Conservation (phyloP, 2,797 vertebrate genomes). For the Acridotheres tristis region DNA sequence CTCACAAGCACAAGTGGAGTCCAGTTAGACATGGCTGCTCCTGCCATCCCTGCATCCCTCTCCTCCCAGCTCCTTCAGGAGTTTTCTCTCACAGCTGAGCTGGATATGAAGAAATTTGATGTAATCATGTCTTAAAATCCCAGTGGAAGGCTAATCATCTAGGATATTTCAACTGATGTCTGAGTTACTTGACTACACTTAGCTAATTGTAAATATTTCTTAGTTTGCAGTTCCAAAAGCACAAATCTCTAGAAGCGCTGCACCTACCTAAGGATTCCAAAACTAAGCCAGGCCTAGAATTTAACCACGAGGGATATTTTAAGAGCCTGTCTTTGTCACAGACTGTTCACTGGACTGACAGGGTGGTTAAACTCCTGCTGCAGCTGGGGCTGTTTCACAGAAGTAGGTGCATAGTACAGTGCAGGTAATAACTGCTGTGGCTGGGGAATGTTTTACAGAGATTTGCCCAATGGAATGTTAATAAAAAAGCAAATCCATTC, state of each 20-base stretch:
- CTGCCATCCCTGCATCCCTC: not conserved
- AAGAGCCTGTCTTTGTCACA: not conserved
- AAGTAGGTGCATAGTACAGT: not conserved
- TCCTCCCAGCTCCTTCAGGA: not conserved
- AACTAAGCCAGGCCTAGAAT: not conserved
- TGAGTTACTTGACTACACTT: not conserved
- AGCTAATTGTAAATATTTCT: conserved; percentile 12
- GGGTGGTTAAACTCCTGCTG: not conserved
- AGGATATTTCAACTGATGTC: not conserved
- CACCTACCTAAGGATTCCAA: not conserved
- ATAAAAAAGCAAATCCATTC: not conserved
- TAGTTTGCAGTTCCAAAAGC: not conserved
- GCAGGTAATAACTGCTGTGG: not conserved
- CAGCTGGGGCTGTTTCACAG: not conserved
- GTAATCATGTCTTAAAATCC: not conserved
- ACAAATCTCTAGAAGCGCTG: not conserved
- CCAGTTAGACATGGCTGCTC: not conserved
- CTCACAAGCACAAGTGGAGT: not conserved
- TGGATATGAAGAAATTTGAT: not conserved
- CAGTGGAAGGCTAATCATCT: not conserved
- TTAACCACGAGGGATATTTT: not conserved
- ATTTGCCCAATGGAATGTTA: not conserved
- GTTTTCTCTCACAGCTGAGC: not conserved
- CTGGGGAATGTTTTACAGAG: not conserved
- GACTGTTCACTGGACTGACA: not conserved